These are phyloP conservation scores for Zaprionus vittiger DNA, from an alignment of 1,140 invertebrate genomes.

Conservation along the genomic window DNA sequence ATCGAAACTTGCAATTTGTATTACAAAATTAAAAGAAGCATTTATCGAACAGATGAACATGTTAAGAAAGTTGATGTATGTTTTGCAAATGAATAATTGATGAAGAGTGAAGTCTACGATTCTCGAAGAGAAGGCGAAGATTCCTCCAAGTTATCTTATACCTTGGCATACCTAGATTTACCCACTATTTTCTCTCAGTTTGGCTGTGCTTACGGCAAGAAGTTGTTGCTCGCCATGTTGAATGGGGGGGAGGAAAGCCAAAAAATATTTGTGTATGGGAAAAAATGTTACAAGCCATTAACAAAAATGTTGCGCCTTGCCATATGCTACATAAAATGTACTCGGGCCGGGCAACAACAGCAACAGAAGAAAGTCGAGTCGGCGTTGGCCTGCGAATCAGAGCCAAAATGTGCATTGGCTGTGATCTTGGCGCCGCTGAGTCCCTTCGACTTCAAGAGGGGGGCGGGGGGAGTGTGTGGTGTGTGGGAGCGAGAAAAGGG, in stretches of 20 bases:
- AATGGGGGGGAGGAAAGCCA: background rate
- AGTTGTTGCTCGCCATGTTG: conserved; percentile 5
- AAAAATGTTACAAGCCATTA: conserved; percentile 78
- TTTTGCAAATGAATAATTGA: too few species aligned
- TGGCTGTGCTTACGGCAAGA: background rate
- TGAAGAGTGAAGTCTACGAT: too few species aligned
- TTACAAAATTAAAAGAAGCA: too few species aligned
- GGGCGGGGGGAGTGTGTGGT: conserved; percentile 18
- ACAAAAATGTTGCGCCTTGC: conserved; percentile 79
- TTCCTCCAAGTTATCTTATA: background rate
- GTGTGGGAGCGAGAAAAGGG: background rate
- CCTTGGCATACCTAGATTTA: background rate
- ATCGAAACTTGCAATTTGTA: too few species aligned
- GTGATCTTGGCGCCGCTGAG: conserved; percentile 71
- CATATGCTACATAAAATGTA: conserved; percentile 78
- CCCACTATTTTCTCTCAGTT: background rate
- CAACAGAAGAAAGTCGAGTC: conserved; percentile 5
- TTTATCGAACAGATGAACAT: too few species aligned
- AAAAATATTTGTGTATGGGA: conserved; percentile 70
- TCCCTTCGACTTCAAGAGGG: background rate
- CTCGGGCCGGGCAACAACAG: conserved; percentile 43
- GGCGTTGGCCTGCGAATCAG: conserved; percentile 27
- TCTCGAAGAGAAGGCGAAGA: background rate
- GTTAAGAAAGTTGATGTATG: too few species aligned
- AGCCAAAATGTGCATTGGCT: conserved; percentile 74